phyloP scores from a whole-genome alignment of 1,140 invertebrate genomes.

The Zaprionus capensis region DNA sequence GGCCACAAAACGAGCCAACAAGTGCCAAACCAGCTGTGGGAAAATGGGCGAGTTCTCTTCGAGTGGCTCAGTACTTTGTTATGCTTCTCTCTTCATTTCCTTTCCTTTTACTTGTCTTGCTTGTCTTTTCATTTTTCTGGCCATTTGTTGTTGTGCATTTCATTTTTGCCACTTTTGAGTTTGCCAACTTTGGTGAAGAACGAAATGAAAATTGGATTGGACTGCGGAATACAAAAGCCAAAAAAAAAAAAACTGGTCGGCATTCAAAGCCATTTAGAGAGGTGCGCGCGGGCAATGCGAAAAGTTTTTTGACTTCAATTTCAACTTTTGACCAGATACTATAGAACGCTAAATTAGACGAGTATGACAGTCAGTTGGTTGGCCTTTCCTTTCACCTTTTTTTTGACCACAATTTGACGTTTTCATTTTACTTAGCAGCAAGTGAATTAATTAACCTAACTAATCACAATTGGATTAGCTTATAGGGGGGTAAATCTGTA shows the following conservation, averaged over 20 bases:
- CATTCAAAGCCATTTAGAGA: slow-evolving; percentile 52
- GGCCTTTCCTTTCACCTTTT: slow-evolving; percentile 1
- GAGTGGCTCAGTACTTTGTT: slow-evolving; percentile 14
- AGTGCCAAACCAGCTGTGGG: not conserved
- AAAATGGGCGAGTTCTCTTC: slow-evolving; percentile 8
- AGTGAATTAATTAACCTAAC: slow-evolving; percentile 23
- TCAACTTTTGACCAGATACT: slow-evolving; percentile 42
- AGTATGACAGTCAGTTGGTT: slow-evolving; percentile 27
- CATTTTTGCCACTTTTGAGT: slow-evolving; percentile 35
- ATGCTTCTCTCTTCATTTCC: slow-evolving; percentile 8
- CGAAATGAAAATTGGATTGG: slow-evolving; percentile 51
- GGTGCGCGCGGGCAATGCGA: slow-evolving; percentile 43
- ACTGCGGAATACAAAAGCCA: slow-evolving; percentile 29
- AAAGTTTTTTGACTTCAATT: slow-evolving; percentile 51
- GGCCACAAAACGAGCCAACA: slow-evolving; percentile 30
- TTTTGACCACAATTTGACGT: slow-evolving; percentile 7
- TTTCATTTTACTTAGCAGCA: slow-evolving; percentile 6
- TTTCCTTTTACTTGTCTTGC: not conserved
- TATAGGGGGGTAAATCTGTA: slow-evolving; percentile 2
- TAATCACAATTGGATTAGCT: slow-evolving; percentile 46
- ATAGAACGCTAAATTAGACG: slow-evolving; percentile 32
- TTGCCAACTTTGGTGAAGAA: slow-evolving; percentile 33
- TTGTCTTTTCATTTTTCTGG: slow-evolving; percentile 5
- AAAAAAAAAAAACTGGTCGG: slow-evolving; percentile 36
- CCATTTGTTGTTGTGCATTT: slow-evolving; percentile 33